Percentiles rank a stretch among this genome's conserved stretches.
phyloP scores from a whole-genome alignment of 2,797 vertebrate species.

The Acanthurus lineatus region DNA sequence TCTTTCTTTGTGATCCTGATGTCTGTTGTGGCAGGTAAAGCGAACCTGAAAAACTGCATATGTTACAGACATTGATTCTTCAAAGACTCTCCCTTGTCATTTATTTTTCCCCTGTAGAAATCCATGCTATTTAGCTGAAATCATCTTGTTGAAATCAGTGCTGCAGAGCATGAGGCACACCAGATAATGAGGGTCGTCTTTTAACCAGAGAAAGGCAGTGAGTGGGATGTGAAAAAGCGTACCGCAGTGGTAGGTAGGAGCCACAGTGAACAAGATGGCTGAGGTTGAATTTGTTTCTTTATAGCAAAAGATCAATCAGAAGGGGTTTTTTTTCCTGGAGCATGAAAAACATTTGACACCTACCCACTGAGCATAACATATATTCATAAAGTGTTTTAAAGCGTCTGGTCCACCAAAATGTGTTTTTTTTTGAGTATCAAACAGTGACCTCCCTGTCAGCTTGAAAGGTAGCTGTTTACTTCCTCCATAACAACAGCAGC shows the following conservation, averaged over 20 bases:
- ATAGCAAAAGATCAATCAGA: not conserved
- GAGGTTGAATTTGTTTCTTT: conserved; percentile 20
- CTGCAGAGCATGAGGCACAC: conserved; percentile 22
- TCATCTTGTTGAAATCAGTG: conserved; percentile 26
- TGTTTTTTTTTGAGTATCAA: not conserved
- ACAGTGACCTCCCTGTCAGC: not conserved
- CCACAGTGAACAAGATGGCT: not conserved
- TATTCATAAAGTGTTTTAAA: not conserved
- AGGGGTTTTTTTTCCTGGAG: not conserved
- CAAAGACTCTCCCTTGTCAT: not conserved
- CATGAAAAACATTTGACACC: not conserved
- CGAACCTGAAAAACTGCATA: not conserved
- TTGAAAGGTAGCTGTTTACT: conserved; percentile 7
- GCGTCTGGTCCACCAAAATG: not conserved
- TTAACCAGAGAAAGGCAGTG: conserved; percentile 21
- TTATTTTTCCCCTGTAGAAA: conserved; percentile 7
- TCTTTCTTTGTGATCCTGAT: conserved; percentile 24
- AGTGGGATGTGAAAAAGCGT: conserved; percentile 33
- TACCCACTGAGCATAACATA: not conserved
- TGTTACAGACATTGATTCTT: not conserved
- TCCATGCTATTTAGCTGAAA: conserved; percentile 14
- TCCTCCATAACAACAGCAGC: conserved; percentile 20
- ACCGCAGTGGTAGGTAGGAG: not conserved
- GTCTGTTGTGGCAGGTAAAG: conserved; percentile 1
- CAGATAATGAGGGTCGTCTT: conserved; percentile 44